These are phyloP conservation scores for Carettochelys insculpta DNA, from an alignment of 2,113 vertebrate species.

Conservation along the genomic window DNA sequence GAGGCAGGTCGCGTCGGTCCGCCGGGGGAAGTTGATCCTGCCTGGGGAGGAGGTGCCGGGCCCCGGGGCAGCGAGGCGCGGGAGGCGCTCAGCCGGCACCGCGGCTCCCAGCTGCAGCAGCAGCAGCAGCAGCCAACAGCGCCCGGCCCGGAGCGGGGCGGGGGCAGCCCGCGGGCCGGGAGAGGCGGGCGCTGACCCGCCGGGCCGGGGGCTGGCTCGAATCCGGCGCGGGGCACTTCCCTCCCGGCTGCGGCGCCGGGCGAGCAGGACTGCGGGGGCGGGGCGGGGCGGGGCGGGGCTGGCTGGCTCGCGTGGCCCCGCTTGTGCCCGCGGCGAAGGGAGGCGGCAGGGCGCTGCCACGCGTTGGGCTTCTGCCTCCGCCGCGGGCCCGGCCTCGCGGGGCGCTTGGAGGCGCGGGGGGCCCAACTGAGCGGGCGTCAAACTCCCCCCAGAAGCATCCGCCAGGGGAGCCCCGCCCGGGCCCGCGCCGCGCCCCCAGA, in stretches of 20 bases:
- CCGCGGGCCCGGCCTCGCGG: neutral
- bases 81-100: neutral
- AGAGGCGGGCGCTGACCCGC: neutral
- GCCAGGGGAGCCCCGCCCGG: neutral
- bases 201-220: no score
- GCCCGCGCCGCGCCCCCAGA: neutral
- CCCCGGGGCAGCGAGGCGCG: no score
- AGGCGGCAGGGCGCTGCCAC: neutral
- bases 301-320: neutral
- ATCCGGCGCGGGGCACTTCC: slow-evolving; percentile 42
- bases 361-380: no score
- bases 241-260: neutral
- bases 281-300: neutral
- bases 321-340: neutral
- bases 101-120: no score
- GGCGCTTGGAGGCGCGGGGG: neutral
- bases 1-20: neutral
- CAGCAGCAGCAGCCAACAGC: no score
- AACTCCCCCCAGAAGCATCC: neutral
- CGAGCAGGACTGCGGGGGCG: slow-evolving; percentile 36
- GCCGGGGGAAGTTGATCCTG: slow-evolving; percentile 4
- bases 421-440: neutral
- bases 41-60: neutral
- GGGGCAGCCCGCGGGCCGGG: no score
- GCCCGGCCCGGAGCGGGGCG: neutral